A percentile compares a stretch with the other conserved stretches of the same genome.
These are phyloP conservation scores for Nezara viridula DNA, from an alignment of 2,888 invertebrate genomes.

Conservation along the genomic window DNA sequence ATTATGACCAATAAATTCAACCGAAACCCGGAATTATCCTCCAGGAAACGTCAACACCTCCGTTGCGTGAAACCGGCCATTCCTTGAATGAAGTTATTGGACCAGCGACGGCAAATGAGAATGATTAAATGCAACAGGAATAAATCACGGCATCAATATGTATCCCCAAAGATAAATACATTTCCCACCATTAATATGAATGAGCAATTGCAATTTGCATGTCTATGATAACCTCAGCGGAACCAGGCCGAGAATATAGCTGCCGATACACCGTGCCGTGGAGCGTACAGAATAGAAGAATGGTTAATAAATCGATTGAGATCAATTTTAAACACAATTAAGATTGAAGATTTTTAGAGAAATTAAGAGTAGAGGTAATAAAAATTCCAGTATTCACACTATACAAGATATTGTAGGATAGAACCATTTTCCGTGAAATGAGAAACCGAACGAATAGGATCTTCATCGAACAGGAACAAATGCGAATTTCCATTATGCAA, in stretches of 20 bases:
- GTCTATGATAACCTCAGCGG: neutral
- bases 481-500: too few species aligned
- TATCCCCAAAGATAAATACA: conserved; percentile 13
- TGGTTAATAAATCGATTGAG: too few species aligned
- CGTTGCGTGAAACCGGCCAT: neutral
- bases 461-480: too few species aligned
- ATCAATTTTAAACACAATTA: too few species aligned
- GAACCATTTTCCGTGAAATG: too few species aligned
- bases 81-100: neutral
- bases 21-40: neutral
- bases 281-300: too few species aligned
- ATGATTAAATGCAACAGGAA: conserved; percentile 38
- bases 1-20: neutral
- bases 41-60: neutral
- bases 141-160: conserved; percentile 30
- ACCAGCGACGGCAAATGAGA: conserved; percentile 14
- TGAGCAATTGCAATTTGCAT: conserved; percentile 37
- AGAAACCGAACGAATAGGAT: too few species aligned
- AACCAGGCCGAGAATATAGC: neutral
- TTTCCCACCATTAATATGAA: conserved; percentile 38
- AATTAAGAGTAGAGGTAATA: neutral
- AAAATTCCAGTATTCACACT: too few species aligned
- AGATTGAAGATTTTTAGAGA: neutral
- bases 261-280: neutral
- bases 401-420: too few species aligned